Base-by-base conservation (phyloP, 1,140 invertebrate species). In the Hypsibius dujardini region DNA sequence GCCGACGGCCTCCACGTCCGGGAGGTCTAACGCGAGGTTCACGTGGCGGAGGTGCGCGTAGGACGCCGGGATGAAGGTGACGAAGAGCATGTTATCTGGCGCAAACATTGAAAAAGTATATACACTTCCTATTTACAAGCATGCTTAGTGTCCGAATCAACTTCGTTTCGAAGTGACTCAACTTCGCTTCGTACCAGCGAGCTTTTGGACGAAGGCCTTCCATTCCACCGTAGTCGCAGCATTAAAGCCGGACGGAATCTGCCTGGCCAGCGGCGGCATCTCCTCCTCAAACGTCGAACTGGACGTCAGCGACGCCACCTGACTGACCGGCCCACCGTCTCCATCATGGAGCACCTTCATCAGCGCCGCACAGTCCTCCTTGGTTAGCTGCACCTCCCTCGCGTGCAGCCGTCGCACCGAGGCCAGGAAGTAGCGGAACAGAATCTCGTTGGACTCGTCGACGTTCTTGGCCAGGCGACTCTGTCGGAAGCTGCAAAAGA, bases 71-170 rank as follows among this genome's bases (percentile, higher is more conserved):
- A 89, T 73, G 74, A 89, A 82, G 2, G 87, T 88, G 1, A 89
- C 75, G 12, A 88, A 82, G 2, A 88, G 80, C 73, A 86, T 85
- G 0, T 83, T 85, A 1, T 80, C 75, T 40, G n/a, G 82, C 84
- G 15, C 85, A 79, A n/a, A 83, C 82, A 78, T 87, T 87, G 1
- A 88, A 79, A 75, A 85, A 88, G 77, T 87, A 89, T 70, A 83
- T 81, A 87, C 87, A 89, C 73, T 80, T 78, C n/a, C n/a, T n/a
- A n/a, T n/a, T n/a, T n/a, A n/a, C n/a, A n/a, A n/a, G n/a, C n/a
- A n/a, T n/a, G n/a, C n/a, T n/a, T n/a, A n/a, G n/a, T n/a, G n/a
- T n/a, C n/a, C n/a, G n/a, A n/a, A n/a, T n/a, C n/a, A n/a, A n/a
- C n/a, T n/a, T n/a, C n/a, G n/a, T n/a, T n/a, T n/a, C n/a, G n/a